Base-by-base conservation (phyloP, 1,140 invertebrate species). In the Hermatobates lingyangjiaoensis region DNA sequence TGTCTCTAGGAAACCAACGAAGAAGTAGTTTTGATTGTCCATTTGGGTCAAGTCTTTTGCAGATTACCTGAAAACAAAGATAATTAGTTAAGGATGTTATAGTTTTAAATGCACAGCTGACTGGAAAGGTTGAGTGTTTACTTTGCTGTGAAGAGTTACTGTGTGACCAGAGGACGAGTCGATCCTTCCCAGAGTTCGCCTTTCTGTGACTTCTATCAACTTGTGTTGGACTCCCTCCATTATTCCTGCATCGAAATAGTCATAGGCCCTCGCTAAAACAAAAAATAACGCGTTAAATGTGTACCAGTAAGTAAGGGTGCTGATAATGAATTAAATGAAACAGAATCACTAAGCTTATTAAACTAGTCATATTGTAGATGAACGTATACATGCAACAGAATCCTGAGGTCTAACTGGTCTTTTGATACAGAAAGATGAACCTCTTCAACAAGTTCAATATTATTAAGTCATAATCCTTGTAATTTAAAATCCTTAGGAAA, bases 201-300 rank as follows among this genome's bases (percentile, higher is more conserved):
- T 71, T 57, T 77, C 72, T 20, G 76, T 75, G 54, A 76, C 60
- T 52, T 68, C 68, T 42, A 76, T 62, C 50, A 85, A 63, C 54
- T 75, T 73, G 61, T 81, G 78, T 63, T 85, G 80, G 15, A 91
- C 69, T 21, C 81, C 79, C 65, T 89, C 84, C 87, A 90, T 90
- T 48, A 84, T 81, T 27, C 84, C 82, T 50, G 80, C 68, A 65
- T 91, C 87, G 64, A 90, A 85, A 66, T 83, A 89, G 66, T 91
- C 87, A 63, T 87, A 86, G 71, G 83, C 77, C 48, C 83, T 77
- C 51, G 83, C 84, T 74, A 58, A 18, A 68, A 66, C 34, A 73
- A 64, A 54, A 61, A 68, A 63, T 25, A 23, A 1, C 30, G n/a
- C n/a, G n/a, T n/a, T n/a, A n/a, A n/a, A n/a, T n/a, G n/a, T n/a